phyloP scores from a whole-genome alignment of 2,888 invertebrate genomes.

The Stenodera caucasica region DNA sequence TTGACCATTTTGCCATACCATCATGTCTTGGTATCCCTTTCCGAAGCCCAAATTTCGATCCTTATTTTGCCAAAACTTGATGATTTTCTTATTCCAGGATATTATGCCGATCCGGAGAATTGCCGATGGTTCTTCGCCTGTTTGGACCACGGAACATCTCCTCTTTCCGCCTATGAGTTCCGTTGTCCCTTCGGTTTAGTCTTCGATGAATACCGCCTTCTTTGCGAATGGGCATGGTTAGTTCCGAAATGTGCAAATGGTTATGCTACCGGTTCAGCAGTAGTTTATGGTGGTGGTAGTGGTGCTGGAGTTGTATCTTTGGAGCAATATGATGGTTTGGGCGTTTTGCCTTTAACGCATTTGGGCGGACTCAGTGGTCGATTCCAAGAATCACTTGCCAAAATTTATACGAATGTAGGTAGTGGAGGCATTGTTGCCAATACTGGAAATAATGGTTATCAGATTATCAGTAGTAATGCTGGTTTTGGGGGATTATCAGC shows the following conservation, averaged over 20 bases:
- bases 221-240: constrained; percentile 81
- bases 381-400: constrained; percentile 38
- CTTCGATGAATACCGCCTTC: constrained; percentile 69
- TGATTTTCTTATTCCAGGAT: constrained; percentile 58
- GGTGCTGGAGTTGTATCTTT: constrained; percentile 53
- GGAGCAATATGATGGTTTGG: constrained; percentile 50
- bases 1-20: too few species aligned
- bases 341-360: constrained; percentile 42
- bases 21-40: background rate
- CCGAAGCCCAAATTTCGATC: background rate
- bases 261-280: constrained; percentile 55
- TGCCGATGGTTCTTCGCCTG: constrained; percentile 86
- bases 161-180: constrained; percentile 74
- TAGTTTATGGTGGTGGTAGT: constrained; percentile 56
- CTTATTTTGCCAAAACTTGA: background rate
- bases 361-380: constrained; percentile 48
- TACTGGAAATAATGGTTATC: constrained; percentile 23
- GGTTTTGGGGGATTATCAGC: constrained; percentile 30
- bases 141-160: constrained; percentile 67
- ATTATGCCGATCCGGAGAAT: constrained; percentile 79
- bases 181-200: constrained; percentile 79
- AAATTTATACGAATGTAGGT: constrained; percentile 45
- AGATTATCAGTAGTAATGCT: constrained; percentile 13
- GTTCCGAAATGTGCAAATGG: constrained; percentile 59
- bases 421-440: constrained; percentile 17